Conservation (phyloP, 2,113 vertebrate species). For the Notothenia rossii region DNA sequence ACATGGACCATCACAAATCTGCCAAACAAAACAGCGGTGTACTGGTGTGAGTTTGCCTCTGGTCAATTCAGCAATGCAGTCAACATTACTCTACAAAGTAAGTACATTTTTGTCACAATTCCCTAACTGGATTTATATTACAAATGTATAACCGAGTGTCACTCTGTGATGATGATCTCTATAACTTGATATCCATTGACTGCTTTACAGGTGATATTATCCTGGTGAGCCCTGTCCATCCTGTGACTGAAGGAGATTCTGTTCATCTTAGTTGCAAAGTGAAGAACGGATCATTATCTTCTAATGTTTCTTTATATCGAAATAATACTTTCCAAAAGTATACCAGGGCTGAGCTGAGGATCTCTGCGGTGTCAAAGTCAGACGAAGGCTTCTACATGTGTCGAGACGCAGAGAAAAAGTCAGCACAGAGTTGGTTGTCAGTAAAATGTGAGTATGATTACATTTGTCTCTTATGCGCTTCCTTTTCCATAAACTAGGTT, state of each 20-base stretch:
- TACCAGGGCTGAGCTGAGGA: constrained; percentile 16
- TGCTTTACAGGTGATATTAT: constrained; percentile 26
- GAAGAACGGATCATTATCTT: neutral
- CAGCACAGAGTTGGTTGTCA: neutral
- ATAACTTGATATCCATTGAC: too few relatives aligned
- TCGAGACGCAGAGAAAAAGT: neutral
- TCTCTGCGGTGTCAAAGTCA: constrained; percentile 42
- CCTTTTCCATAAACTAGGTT: too few relatives aligned
- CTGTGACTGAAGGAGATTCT: constrained; percentile 47
- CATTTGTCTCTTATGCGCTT: neutral
- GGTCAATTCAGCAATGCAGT: constrained; percentile 7
- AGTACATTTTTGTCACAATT: neutral
- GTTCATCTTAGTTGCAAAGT: constrained; percentile 49
- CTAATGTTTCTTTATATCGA: constrained; percentile 30
- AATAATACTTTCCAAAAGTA: constrained; percentile 40
- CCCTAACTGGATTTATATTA: too few relatives aligned
- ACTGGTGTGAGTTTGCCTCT: constrained; percentile 10
- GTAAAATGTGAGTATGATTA: neutral
- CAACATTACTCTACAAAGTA: neutral
- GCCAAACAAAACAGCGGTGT: neutral
- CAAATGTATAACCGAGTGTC: too few relatives aligned
- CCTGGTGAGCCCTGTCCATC: constrained; percentile 58
- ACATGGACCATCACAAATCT: neutral
- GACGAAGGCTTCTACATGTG: constrained; percentile 41
- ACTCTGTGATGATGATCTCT: too few relatives aligned